Conservation (phyloP, 2,888 invertebrate species). For the Bhutanitis thaidina region DNA sequence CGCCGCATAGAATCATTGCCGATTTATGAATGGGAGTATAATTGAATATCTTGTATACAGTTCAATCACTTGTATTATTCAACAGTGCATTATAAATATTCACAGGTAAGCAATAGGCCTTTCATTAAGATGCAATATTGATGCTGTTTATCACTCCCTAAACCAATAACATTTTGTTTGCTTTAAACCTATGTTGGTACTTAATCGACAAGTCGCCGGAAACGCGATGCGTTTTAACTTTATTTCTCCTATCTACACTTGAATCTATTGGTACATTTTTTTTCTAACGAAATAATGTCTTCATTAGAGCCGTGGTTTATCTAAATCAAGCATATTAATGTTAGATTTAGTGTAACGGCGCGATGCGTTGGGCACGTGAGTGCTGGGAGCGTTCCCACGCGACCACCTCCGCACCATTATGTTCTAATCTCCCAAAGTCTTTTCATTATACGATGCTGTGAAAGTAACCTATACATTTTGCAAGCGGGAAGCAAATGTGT, state of each 20-base stretch:
- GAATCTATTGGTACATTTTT: slow-evolving; percentile 19
- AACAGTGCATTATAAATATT: slow-evolving; percentile 34
- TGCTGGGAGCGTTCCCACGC: slow-evolving; percentile 79
- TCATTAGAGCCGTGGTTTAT: slow-evolving; percentile 39
- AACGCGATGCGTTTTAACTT: slow-evolving; percentile 3
- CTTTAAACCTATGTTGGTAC: not conserved
- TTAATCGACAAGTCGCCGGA: slow-evolving; percentile 10
- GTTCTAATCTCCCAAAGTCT: slow-evolving; percentile 75
- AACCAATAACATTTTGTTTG: slow-evolving; percentile 1
- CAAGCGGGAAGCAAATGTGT: slow-evolving; percentile 55
- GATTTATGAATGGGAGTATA: slow-evolving; percentile 61
- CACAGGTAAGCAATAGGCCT: slow-evolving; percentile 23
- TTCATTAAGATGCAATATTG: slow-evolving; percentile 7
- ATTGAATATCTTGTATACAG: slow-evolving; percentile 50
- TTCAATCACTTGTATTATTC: slow-evolving; percentile 47
- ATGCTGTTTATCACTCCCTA: slow-evolving; percentile 4
- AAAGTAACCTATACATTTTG: slow-evolving; percentile 69
- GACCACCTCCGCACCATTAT: slow-evolving; percentile 77
- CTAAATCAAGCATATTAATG: slow-evolving; percentile 72
- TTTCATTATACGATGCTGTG: slow-evolving; percentile 74
- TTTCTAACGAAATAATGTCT: slow-evolving; percentile 11
- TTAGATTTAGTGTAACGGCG: slow-evolving; percentile 67
- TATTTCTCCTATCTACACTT: slow-evolving; percentile 31
- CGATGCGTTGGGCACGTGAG: slow-evolving; percentile 68
- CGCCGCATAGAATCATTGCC: slow-evolving; percentile 49